Evolutionary conservation across 2,113 vertebrate species (phyloP).

Genomic region (Dissostichus mawsoni): DNA sequence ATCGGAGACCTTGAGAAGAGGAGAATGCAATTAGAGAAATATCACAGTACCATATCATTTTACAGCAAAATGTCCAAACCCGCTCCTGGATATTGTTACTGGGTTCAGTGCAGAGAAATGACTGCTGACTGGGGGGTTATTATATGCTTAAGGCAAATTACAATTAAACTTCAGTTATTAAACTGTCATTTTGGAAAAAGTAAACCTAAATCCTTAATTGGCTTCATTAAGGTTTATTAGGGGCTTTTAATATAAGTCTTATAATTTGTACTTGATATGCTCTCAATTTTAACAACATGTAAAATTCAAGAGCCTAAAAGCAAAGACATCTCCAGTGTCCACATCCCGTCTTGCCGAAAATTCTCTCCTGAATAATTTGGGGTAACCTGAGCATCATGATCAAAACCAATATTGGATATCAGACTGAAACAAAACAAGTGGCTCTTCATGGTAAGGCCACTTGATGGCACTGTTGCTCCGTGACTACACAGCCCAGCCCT

Average conservation of each 20-base stretch:
- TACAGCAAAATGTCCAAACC: constrained; percentile 4
- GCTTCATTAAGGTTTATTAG: neutral
- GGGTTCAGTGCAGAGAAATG: neutral
- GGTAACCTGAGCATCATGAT: constrained; percentile 58
- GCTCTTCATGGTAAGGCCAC: constrained; percentile 76
- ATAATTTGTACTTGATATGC: neutral
- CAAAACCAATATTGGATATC: constrained; percentile 32
- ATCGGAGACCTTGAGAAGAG: constrained; percentile 93
- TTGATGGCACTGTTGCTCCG: constrained; percentile 91
- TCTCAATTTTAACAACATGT: neutral
- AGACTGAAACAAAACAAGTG: constrained; percentile 47
- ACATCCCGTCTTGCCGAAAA: neutral
- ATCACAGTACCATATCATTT: neutral
- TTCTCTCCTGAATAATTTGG: constrained; percentile 4
- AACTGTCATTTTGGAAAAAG: neutral
- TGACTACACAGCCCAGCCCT: constrained; percentile 20
- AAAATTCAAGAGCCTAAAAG: neutral
- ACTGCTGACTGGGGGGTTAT: neutral
- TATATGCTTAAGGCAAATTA: neutral
- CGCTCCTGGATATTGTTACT: neutral
- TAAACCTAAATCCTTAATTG: neutral
- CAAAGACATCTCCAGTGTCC: neutral
- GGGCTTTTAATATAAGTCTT: neutral
- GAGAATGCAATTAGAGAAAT: constrained; percentile 42
- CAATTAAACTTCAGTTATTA: neutral